phyloP scores from a whole-genome alignment of 2,797 vertebrate species.

The Chaenodraco wilsoni region DNA sequence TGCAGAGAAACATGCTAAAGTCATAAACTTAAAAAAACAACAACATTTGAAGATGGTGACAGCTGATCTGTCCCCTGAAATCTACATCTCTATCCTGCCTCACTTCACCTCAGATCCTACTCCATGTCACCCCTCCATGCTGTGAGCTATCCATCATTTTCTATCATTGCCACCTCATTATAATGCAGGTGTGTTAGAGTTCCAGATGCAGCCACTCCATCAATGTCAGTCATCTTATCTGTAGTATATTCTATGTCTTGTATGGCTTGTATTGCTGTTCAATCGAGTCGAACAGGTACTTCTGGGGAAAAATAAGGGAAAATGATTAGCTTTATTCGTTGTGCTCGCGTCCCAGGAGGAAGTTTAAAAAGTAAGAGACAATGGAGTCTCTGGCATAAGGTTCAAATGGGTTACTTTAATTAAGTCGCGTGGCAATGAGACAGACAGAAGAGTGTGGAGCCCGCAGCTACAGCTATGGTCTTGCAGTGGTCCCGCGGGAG shows the following conservation, averaged over 20 bases:
- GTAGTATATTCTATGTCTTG: background rate
- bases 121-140: conserved; percentile 39
- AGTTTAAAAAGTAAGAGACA: too few relatives aligned
- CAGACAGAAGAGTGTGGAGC: too few relatives aligned
- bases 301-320: background rate
- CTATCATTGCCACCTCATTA: conserved; percentile 24
- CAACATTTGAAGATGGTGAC: background rate
- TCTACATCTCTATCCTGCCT: conserved; percentile 42
- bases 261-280: background rate
- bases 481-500: too few relatives aligned
- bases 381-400: too few relatives aligned
- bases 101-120: conserved; percentile 45
- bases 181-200: conserved; percentile 44
- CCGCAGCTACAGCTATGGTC: too few relatives aligned
- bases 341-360: too few relatives aligned
- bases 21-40: conserved; percentile 15
- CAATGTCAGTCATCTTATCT: conserved; percentile 45
- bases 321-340: too few relatives aligned
- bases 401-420: too few relatives aligned
- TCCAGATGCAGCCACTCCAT: conserved; percentile 47
- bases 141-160: conserved; percentile 56
- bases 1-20: background rate
- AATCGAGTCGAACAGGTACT: background rate
- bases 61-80: conserved; percentile 45
- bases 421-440: too few relatives aligned